phyloP scores from a whole-genome alignment of 2,797 vertebrate species.

The Selene dorsalis region DNA sequence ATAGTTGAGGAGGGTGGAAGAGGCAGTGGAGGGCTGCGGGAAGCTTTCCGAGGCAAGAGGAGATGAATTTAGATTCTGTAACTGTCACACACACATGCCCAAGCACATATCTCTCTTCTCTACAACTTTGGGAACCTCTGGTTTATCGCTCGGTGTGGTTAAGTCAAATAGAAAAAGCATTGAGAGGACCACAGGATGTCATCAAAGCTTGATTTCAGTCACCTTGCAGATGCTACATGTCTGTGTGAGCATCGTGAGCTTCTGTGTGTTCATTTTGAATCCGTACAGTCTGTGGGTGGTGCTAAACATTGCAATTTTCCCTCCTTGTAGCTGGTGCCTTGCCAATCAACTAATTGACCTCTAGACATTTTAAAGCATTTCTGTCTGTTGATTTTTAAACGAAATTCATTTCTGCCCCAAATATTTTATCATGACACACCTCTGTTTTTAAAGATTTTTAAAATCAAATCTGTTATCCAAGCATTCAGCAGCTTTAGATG shows the following conservation, averaged over 20 bases:
- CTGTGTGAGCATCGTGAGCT: slow-evolving; percentile 1
- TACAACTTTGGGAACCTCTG: slow-evolving; percentile 59
- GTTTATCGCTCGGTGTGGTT: slow-evolving; percentile 50
- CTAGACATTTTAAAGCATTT: neutral
- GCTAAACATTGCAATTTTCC: slow-evolving; percentile 3
- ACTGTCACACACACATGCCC: slow-evolving; percentile 68
- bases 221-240: slow-evolving; percentile 37
- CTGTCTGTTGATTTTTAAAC: neutral
- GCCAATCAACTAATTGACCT: neutral
- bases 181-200: slow-evolving; percentile 44
- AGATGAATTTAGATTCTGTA: slow-evolving; percentile 77
- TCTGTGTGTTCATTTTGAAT: neutral
- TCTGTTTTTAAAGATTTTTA: neutral
- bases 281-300: slow-evolving; percentile 1
- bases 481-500: neutral
- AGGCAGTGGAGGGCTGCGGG: slow-evolving; percentile 57
- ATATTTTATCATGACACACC: neutral
- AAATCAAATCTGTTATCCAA: neutral
- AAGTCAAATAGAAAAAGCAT: slow-evolving; percentile 58
- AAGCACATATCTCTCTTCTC: slow-evolving; percentile 53
- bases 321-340: neutral
- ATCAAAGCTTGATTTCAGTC: slow-evolving; percentile 51
- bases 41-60: slow-evolving; percentile 62
- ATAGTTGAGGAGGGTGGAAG: slow-evolving; percentile 75
- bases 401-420: neutral